phyloP scores from a whole-genome alignment of 2,797 vertebrate species.

The Hybognathus amarus region DNA sequence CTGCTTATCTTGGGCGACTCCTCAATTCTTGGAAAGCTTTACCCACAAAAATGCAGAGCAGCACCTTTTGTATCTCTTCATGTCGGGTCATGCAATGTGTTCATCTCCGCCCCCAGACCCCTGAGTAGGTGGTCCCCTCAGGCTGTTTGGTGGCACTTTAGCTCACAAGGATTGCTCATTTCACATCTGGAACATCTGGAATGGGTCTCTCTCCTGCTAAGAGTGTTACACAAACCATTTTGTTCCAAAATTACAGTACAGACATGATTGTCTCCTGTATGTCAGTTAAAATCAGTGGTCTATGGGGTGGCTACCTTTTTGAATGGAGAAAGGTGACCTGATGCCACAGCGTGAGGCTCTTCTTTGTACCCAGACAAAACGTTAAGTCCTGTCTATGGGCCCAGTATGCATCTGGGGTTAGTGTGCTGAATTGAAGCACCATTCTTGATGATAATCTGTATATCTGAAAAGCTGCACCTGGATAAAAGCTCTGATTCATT shows the following conservation, averaged over 20 bases:
- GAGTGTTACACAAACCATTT: slow-evolving; percentile 51
- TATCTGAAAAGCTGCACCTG: neutral
- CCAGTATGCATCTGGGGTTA: neutral
- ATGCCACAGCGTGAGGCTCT: slow-evolving; percentile 11
- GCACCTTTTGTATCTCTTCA: slow-evolving; percentile 28
- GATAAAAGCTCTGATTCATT: slow-evolving; percentile 16
- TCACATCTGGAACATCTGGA: slow-evolving; percentile 48
- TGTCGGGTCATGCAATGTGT: slow-evolving; percentile 35
- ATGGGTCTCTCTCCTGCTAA: slow-evolving; percentile 6
- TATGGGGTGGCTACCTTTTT: neutral
- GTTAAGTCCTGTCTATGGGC: neutral
- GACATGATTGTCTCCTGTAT: neutral
- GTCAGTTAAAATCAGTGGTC: slow-evolving; percentile 4
- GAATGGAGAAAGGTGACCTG: too few relatives aligned
- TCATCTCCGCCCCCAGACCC: slow-evolving; percentile 9
- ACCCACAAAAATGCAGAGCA: slow-evolving; percentile 37
- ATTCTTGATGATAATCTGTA: slow-evolving; percentile 15
- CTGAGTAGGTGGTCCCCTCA: neutral
- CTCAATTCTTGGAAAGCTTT: neutral
- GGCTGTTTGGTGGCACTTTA: slow-evolving; percentile 23
- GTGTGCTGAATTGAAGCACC: neutral
- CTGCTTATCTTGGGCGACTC: slow-evolving; percentile 15
- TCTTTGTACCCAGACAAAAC: neutral
- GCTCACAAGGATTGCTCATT: slow-evolving; percentile 54
- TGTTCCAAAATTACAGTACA: slow-evolving; percentile 25